Percentiles rank a stretch among this genome's conserved stretches.
Conservation (phyloP, 2,888 invertebrate species). For the Sepiola atlantica region DNA sequence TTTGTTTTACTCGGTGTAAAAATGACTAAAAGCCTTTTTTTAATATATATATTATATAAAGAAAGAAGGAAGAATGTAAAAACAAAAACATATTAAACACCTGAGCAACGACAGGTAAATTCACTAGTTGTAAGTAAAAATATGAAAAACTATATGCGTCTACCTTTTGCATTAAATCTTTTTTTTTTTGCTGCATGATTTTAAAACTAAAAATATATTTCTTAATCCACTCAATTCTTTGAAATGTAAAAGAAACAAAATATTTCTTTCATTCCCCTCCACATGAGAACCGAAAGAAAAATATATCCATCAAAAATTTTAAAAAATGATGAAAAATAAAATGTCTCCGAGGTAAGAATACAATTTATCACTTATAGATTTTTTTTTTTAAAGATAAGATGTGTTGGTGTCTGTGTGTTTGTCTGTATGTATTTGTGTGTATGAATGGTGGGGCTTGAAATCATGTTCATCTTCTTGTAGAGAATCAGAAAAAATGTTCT, state of each 20-base stretch:
- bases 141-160: not conserved
- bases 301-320: not conserved
- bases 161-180: not conserved
- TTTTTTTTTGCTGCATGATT: not conserved
- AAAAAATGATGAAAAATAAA: not conserved
- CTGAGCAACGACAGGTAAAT: no score
- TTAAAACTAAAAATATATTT: not conserved
- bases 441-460: no score
- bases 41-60: no score
- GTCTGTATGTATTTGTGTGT: no score
- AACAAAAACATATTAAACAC: no score
- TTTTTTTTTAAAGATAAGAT: not conserved
- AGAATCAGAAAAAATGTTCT: not conserved
- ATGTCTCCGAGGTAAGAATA: not conserved
- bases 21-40: no score
- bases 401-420: no score
- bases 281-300: not conserved
- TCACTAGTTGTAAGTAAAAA: no score
- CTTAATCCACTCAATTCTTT: not conserved
- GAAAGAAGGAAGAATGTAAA: no score
- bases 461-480: not conserved
- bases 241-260: not conserved
- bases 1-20: no score
- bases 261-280: not conserved
- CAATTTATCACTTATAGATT: not conserved